Percentiles rank a stretch among this genome's conserved stretches.
These are phyloP conservation scores for Aphaenogaster ashmeadi DNA, from an alignment of 1,140 invertebrate species.

Conservation along the genomic window DNA sequence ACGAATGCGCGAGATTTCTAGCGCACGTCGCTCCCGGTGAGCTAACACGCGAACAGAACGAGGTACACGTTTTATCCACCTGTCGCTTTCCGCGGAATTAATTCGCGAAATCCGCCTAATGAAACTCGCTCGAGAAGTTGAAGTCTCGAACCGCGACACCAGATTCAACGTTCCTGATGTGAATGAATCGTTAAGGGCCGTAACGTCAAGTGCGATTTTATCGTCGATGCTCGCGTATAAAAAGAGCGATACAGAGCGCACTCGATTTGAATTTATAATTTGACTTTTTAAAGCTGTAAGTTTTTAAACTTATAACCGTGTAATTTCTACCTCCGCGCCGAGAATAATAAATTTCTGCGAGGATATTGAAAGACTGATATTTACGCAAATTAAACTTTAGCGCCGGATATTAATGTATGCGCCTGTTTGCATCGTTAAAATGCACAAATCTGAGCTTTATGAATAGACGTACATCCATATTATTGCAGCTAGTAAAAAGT, in stretches of 20 bases:
- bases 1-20: constrained; percentile 47
- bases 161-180: constrained; percentile 8
- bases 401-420: constrained; percentile 19
- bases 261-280: constrained; percentile 15
- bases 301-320: background rate
- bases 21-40: background rate
- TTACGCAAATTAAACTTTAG: background rate
- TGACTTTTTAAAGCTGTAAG: background rate
- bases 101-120: constrained; percentile 50
- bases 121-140: constrained; percentile 23
- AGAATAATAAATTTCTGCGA: background rate
- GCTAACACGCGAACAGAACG: constrained; percentile 14
- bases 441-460: constrained; percentile 15
- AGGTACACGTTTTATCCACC: constrained; percentile 52
- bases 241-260: background rate
- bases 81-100: constrained; percentile 61
- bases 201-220: constrained; percentile 7
- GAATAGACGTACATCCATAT: constrained; percentile 4
- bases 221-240: background rate
- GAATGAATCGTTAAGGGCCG: constrained; percentile 24
- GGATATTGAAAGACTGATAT: constrained; percentile 15
- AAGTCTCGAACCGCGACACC: background rate
- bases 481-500: constrained; percentile 32
- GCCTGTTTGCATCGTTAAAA: constrained; percentile 9
- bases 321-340: background rate